These are phyloP conservation scores for silkworm (Bombyx mori) DNA, from an alignment of 1,140 invertebrate species.

Conservation along the genomic window DNA sequence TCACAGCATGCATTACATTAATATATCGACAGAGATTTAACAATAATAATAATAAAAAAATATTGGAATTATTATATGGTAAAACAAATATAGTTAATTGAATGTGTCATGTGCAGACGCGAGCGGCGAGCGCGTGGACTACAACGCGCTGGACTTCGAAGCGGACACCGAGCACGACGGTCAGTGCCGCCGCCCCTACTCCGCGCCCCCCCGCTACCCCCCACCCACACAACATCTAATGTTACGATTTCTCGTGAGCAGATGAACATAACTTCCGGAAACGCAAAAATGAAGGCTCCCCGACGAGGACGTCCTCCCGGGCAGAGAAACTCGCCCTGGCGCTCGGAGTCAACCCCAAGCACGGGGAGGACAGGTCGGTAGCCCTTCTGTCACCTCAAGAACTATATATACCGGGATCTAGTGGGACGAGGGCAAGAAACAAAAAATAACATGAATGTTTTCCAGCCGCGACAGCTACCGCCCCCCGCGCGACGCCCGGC, in stretches of 20 bases:
- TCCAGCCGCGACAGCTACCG: no score
- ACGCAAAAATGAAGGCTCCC: no score
- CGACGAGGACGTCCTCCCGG: background rate
- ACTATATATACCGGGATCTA: no score
- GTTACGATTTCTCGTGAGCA: no score
- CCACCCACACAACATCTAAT: no score
- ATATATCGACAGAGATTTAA: background rate
- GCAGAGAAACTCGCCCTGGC: slow-evolving; percentile 40
- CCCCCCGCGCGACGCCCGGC: slow-evolving; percentile 13
- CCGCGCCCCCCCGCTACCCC: no score
- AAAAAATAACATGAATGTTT: no score
- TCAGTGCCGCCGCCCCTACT: no score
- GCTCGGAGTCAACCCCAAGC: slow-evolving; percentile 45
- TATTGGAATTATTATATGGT: background rate
- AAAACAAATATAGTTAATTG: background rate
- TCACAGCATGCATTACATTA: no score
- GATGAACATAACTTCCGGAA: no score
- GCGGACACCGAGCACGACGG: slow-evolving; percentile 43
- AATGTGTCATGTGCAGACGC: slow-evolving; percentile 31
- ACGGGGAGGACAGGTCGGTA: slow-evolving; percentile 28
- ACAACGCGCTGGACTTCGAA: slow-evolving; percentile 59
- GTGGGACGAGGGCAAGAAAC: no score
- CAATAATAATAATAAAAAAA: background rate
- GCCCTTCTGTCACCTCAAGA: no score
- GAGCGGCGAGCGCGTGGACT: slow-evolving; percentile 45